Conservation (phyloP, 2,113 vertebrate genomes). For the Pithys albifrons region DNA sequence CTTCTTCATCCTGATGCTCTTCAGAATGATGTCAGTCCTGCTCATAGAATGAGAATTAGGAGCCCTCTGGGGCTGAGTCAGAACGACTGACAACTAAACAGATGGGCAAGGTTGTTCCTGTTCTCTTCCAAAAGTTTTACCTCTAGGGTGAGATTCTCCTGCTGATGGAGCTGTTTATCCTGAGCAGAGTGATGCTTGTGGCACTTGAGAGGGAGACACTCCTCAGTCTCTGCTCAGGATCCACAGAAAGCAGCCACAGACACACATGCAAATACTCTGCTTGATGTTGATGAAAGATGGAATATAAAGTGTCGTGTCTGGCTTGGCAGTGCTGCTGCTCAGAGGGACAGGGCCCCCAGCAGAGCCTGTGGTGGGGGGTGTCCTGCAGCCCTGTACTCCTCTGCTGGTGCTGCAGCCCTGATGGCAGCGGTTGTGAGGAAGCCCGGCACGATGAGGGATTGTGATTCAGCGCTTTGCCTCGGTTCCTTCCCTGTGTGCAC, state of each 20-base stretch:
- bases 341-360: neutral
- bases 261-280: neutral
- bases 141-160: neutral
- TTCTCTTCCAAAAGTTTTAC: neutral
- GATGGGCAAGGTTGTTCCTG: neutral
- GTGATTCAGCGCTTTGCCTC: neutral
- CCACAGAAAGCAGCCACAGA: neutral
- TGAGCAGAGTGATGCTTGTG: neutral
- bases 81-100: neutral
- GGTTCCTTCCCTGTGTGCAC: neutral
- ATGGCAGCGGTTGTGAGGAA: neutral
- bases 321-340: neutral
- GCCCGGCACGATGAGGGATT: neutral
- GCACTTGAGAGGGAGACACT: neutral
- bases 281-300: neutral
- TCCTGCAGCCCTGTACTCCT: neutral
- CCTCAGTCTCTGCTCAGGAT: neutral
- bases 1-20: neutral
- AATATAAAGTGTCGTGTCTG: fast-evolving
- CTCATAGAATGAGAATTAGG: neutral
- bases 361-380: neutral
- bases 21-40: fast-evolving
- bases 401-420: neutral
- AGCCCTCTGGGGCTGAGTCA: neutral
- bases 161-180: neutral